A percentile compares a stretch with the other conserved stretches of the same genome.
Evolutionary conservation across 23 tunicate species (phyloP).

Genomic region (Aplidium turbinatum): DNA sequence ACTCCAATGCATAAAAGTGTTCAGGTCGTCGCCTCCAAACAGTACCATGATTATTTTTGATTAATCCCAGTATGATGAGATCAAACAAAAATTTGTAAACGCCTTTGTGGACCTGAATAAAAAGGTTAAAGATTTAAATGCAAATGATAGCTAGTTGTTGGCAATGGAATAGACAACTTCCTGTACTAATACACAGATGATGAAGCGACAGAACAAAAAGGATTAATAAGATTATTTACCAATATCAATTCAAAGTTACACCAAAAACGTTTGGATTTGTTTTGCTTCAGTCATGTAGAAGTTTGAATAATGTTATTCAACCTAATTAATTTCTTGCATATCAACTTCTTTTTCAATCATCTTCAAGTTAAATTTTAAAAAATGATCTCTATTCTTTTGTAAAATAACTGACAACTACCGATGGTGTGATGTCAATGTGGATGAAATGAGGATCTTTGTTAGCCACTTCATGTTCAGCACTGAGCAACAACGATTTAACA

Average conservation of each 20-base stretch:
- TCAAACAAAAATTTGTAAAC: constrained; percentile 12
- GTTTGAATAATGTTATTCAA: too few species aligned
- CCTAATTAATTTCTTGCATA: too few species aligned
- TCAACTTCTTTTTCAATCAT: too few species aligned
- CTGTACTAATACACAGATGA: too few species aligned
- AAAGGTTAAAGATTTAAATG: background rate
- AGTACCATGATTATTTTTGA: constrained; percentile 46
- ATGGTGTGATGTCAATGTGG: constrained; percentile 61
- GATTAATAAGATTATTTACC: background rate
- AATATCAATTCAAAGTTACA: too few species aligned
- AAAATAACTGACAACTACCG: constrained; percentile 25
- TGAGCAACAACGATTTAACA: constrained; percentile 21
- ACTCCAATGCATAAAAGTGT: constrained; percentile 62
- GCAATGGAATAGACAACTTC: too few species aligned
- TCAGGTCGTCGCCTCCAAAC: constrained; percentile 36
- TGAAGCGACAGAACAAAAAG: background rate
- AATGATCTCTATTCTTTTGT: too few species aligned
- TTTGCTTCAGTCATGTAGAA: too few species aligned
- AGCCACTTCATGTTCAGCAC: background rate
- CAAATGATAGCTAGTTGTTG: too few species aligned
- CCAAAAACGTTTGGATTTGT: too few species aligned
- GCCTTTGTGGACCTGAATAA: constrained; percentile 2
- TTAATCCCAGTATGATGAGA: constrained; percentile 40
- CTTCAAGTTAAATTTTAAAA: too few species aligned
- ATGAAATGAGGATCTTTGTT: constrained; percentile 30